A percentile compares a stretch with the other conserved stretches of the same genome.
These are phyloP conservation scores for Terrapene triunguis DNA, from an alignment of 2,113 vertebrate species.

Conservation along the genomic window DNA sequence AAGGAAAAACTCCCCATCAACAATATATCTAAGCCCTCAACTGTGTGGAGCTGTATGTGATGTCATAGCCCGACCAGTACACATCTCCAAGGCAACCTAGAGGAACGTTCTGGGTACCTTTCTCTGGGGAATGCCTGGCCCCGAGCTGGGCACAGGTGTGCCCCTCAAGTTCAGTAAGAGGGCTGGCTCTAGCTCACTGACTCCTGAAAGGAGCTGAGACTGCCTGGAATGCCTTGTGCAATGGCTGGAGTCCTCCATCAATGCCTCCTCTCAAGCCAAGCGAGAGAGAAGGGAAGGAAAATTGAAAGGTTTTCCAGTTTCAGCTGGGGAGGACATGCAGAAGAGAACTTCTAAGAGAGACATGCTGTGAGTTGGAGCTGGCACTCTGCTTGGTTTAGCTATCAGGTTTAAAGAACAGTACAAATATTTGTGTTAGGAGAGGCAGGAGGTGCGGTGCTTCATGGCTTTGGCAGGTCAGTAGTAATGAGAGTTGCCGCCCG, in stretches of 20 bases:
- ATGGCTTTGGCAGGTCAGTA: background rate
- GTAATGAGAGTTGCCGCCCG: fast-evolving
- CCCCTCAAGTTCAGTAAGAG: background rate
- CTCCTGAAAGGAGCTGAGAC: background rate
- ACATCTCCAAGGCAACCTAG: fast-evolving
- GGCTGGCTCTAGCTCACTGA: background rate
- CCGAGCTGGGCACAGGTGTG: fast-evolving
- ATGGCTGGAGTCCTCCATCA: background rate
- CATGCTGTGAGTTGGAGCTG: background rate
- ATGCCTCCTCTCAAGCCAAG: fast-evolving
- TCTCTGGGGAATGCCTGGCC: fast-evolving
- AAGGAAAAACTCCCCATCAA: background rate
- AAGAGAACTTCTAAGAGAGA: background rate
- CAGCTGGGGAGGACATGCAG: background rate
- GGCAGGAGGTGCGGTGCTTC: background rate
- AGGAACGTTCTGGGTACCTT: fast-evolving
- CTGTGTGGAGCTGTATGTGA: fast-evolving
- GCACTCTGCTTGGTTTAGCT: background rate
- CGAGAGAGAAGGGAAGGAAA: background rate
- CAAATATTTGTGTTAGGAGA: background rate
- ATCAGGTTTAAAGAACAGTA: background rate
- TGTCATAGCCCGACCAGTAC: fast-evolving
- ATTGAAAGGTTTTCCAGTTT: background rate
- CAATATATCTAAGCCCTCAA: background rate
- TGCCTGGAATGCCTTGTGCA: fast-evolving